These are phyloP conservation scores for Progne subis DNA, from an alignment of 2,113 vertebrate genomes.

Conservation along the genomic window DNA sequence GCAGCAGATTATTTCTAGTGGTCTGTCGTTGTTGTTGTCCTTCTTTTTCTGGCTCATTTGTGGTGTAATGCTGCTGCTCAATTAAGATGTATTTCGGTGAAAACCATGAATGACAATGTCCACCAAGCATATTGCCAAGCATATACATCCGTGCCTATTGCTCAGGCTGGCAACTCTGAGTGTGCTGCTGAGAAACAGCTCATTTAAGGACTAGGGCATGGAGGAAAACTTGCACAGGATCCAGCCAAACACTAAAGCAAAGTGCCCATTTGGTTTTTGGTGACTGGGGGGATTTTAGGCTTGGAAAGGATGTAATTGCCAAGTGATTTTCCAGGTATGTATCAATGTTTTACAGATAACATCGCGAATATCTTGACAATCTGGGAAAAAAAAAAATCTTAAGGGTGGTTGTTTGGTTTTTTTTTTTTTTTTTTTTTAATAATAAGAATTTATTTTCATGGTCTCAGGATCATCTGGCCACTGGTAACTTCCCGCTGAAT, in stretches of 20 bases:
- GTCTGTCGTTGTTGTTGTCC: conserved; percentile 42
- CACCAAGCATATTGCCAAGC: background rate
- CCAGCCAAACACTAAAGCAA: background rate
- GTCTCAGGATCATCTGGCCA: accelerated
- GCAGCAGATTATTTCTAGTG: conserved; percentile 48
- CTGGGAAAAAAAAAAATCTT: background rate
- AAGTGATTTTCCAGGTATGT: accelerated
- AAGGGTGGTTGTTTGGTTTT: no score
- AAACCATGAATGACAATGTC: conserved; percentile 13
- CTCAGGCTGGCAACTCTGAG: background rate
- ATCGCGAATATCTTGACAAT: background rate
- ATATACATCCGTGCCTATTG: background rate
- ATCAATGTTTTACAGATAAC: background rate
- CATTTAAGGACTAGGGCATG: background rate
- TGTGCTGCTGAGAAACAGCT: background rate
- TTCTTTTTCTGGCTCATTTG: conserved; percentile 54
- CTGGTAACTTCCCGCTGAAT: background rate
- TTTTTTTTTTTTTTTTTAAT: background rate
- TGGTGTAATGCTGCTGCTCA: conserved; percentile 33
- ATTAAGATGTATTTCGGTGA: conserved; percentile 39
- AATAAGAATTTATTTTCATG: background rate
- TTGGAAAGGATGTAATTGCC: background rate
- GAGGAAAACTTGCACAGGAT: background rate
- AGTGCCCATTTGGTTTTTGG: background rate
- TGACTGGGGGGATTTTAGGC: background rate